A percentile compares a stretch with the other conserved stretches of the same genome.
Evolutionary conservation across 2,113 vertebrate species (phyloP).

Genomic region (Vireo altiloquus): DNA sequence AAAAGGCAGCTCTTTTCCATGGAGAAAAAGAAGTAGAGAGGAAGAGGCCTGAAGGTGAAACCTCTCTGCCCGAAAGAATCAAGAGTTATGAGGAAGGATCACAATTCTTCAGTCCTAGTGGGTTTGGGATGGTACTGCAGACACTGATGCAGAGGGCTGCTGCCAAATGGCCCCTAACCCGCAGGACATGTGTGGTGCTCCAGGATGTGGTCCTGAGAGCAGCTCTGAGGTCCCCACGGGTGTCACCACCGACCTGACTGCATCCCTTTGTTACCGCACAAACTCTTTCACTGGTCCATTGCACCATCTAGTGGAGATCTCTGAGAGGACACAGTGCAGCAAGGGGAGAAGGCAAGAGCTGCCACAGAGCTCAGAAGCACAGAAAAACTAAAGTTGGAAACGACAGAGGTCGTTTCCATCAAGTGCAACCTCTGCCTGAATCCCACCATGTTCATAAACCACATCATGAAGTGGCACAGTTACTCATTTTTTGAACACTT

Average conservation of each 20-base stretch:
- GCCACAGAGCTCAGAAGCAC: background rate
- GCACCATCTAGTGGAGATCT: slow-evolving; percentile 32
- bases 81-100: background rate
- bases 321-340: background rate
- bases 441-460: background rate
- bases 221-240: background rate
- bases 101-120: background rate
- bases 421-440: background rate
- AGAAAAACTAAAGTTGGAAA: background rate
- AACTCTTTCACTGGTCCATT: background rate
- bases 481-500: background rate
- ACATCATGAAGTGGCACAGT: accelerated
- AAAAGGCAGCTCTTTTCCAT: background rate
- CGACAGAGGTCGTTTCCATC: no score
- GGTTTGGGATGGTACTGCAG: background rate
- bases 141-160: background rate
- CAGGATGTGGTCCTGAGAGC: background rate
- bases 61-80: background rate
- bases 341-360: background rate
- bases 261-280: background rate
- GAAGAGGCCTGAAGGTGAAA: background rate
- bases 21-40: background rate
- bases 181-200: accelerated
- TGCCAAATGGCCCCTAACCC: background rate
- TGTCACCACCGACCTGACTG: accelerated